Percentiles rank a stretch among this genome's conserved stretches.
These are phyloP conservation scores for Philypnodon macrostomus DNA, from an alignment of 2,797 vertebrate species.

Conservation along the genomic window DNA sequence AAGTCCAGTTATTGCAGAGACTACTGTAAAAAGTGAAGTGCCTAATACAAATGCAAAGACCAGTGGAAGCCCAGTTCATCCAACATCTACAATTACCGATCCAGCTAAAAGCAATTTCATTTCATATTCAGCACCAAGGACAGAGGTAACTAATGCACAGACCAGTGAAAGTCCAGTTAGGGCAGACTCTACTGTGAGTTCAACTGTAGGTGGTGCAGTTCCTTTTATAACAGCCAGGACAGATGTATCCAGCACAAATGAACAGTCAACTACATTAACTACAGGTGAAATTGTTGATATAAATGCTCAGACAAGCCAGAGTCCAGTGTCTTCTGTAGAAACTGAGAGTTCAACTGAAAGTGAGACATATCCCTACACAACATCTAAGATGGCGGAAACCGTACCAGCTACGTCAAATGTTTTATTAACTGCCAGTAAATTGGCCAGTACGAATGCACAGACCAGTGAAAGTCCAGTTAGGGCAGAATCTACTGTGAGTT, in stretches of 20 bases:
- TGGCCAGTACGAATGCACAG: neutral
- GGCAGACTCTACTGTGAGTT: too few relatives aligned
- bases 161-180: too few relatives aligned
- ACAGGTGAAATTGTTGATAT: too few relatives aligned
- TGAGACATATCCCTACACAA: neutral
- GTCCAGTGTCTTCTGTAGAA: neutral
- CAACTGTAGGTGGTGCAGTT: too few relatives aligned
- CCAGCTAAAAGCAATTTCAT: too few relatives aligned
- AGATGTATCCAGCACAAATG: too few relatives aligned
- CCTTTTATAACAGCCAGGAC: too few relatives aligned
- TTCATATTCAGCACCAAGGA: too few relatives aligned
- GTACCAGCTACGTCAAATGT: neutral
- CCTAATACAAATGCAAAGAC: neutral
- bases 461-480: conserved; percentile 4
- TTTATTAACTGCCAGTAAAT: neutral
- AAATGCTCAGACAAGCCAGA: neutral
- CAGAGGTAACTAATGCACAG: too few relatives aligned
- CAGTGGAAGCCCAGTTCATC: neutral
- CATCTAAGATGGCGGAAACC: neutral
- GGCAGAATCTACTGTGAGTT: neutral
- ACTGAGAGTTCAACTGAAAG: neutral
- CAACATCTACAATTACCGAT: too few relatives aligned
- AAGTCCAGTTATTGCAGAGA: neutral
- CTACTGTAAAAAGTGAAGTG: neutral
- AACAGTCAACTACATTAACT: too few relatives aligned